Evolutionary conservation across 2,797 vertebrate genomes (phyloP).

Genomic region (Pseudochirops cupreus): DNA sequence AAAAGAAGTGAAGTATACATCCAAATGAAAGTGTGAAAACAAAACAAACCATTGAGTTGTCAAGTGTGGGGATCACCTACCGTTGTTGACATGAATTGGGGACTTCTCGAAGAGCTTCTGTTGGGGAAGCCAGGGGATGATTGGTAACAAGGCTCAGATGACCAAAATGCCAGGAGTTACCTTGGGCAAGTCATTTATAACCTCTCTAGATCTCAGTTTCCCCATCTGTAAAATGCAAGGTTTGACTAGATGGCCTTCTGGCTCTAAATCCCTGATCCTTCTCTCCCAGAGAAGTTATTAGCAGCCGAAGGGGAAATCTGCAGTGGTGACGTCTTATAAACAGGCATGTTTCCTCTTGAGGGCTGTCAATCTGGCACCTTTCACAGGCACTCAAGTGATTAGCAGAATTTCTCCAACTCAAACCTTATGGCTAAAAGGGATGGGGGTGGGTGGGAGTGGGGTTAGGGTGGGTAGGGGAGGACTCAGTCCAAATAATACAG

Average conservation of each 20-base stretch:
- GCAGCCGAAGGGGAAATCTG: not conserved
- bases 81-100: not conserved
- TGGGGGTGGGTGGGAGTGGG: not conserved
- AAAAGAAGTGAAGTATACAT: not conserved
- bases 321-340: not conserved
- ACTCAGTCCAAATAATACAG: constrained; percentile 1
- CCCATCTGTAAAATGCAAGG: not conserved
- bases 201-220: not conserved
- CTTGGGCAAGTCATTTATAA: not conserved
- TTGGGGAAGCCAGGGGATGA: not conserved
- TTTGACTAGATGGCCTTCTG: not conserved
- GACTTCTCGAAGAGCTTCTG: not conserved
- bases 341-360: not conserved
- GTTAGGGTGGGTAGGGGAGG: not conserved
- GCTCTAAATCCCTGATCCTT: not conserved
- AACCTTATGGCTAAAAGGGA: not conserved
- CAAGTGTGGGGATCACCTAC: not conserved
- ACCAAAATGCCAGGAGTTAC: not conserved
- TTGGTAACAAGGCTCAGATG: not conserved
- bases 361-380: constrained; percentile 4
- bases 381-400: constrained; percentile 38
- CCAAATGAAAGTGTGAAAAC: not conserved
- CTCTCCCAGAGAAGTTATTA: constrained; percentile 26
- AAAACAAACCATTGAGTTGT: not conserved
- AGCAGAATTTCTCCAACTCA: constrained; percentile 33